Evolutionary conservation across 2,797 vertebrate species (phyloP), one percentile per base, ranked within the genome.

Genomic region (Pampus argenteus): DNA sequence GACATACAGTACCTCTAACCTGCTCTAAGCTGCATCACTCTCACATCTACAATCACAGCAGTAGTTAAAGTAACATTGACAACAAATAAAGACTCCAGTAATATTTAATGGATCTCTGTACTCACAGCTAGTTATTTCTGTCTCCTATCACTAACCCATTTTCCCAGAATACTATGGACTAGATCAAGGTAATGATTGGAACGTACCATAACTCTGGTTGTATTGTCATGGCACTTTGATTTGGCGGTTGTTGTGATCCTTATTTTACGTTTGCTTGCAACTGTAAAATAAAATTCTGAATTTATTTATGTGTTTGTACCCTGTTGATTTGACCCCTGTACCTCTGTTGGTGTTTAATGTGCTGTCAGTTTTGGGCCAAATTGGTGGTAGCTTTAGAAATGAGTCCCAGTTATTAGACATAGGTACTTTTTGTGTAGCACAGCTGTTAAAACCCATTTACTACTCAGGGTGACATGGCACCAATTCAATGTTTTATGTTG

Each of bases 151-250:
- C 82, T 90, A 88, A 93, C 83, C 77, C 77, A 47, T 89, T 90
- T 85, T 80, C 83, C 87, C 96, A 99, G 98, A 99, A 95, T 98
- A 97, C 97, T 99, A 97, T 98, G 98, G 98, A 97, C 96, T 99
- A 97, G 97, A 99, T 92, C 97, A 99, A 99, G 98, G 98, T 99
- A 99, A 99, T 94, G 88, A 95, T 91, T 88, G 82, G 84, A 87
- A 56, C 51, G 9, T 51, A 76, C 60, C 55, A 54, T 79, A 66
- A 47, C 29, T 73, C 66, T 89, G 87, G 68, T 70, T 88, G 70
- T 89, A 29, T 73, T 89, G 88, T 90, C 82, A 80, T 90, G 85
- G 45, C 83, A 79, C 81, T 86, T 86, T 87, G 74, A 79, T 86
- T 92, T 90, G 82, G 81, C 91, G 84, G 70, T 89, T 88, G 84